phyloP scores from a whole-genome alignment of 1,140 invertebrate species.

The Zophobas atratus region DNA sequence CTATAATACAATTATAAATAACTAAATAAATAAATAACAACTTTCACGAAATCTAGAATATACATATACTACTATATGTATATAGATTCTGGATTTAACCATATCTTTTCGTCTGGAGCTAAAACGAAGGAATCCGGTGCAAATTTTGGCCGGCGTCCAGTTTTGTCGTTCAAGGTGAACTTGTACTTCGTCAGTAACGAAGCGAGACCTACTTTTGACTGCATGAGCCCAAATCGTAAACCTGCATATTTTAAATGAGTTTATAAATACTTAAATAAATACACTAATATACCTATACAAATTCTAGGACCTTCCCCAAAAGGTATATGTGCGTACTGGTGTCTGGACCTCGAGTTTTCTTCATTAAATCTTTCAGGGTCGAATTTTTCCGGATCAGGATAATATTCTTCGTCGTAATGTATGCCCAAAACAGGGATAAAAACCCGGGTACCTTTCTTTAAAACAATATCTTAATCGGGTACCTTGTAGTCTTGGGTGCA shows the following conservation, averaged over 20 bases:
- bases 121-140: neutral
- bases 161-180: constrained; percentile 1
- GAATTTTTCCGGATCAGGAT: too few species aligned
- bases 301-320: neutral
- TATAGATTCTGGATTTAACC: neutral
- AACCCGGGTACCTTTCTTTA: constrained; percentile 67
- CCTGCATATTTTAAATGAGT: neutral
- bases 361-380: neutral
- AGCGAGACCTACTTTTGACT: constrained; percentile 1
- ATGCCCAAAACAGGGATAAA: constrained; percentile 70
- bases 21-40: too few species aligned
- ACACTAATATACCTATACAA: neutral
- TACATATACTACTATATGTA: too few species aligned
- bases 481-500: constrained; percentile 67
- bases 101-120: neutral
- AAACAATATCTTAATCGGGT: constrained; percentile 65
- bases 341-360: neutral
- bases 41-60: too few species aligned
- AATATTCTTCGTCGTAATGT: neutral
- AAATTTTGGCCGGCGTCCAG: neutral
- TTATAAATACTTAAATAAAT: neutral
- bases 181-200: neutral
- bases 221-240: neutral
- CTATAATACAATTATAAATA: too few species aligned
- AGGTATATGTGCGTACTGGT: neutral